Evolutionary conservation across 2,113 vertebrate species (phyloP), one percentile per base, ranked within the genome.

Genomic region (Istiophorus platypterus): DNA sequence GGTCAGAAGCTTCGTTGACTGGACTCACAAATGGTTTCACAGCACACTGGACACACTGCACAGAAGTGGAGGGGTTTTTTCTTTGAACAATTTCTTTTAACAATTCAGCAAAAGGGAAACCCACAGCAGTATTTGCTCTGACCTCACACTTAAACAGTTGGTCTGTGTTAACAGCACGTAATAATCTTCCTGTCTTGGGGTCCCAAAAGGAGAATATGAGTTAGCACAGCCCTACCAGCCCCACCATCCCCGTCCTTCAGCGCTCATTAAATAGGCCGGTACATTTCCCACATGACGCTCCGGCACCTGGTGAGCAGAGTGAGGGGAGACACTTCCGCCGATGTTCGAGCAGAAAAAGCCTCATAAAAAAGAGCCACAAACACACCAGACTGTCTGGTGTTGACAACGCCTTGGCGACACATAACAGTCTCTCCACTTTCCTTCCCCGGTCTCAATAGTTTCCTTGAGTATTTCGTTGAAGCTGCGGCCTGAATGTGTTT

Each of bases 361-460:
- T 90, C 56, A 73, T 90, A 79, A 91, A 92, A 88, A 86, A 80
- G 51, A 83, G 57, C 79, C 84, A 10, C 88, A 92, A 92, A 86
- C 79, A 84, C 86, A 89, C 72, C 78, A 83, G 85, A 90, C 90
- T 72, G 91, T 90, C 88, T 92, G 71, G 87, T 89, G 90, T 82
- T 89, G 91, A 92, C 90, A 89, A 91, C 82, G 57, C 85, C 91
- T 91, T 90, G 91, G 92, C 69, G 72, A 83, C 81, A 54, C 66
- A 73, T 31, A 58, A 57, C 66, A 76, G 72, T 66, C 76, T 72
- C 69, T 87, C 75, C 79, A 62, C 86, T 81, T 86, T 84, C 39
- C 74, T 79, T 69, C 69, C 61, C 52, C 69, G 65, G 72, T 80
- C 84, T 86, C 84, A 70, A 61, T 80, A 66, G 56, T 86, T 87